These are phyloP conservation scores for Saccopteryx leptura DNA, from an alignment of 2,113 vertebrate species.

Conservation along the genomic window DNA sequence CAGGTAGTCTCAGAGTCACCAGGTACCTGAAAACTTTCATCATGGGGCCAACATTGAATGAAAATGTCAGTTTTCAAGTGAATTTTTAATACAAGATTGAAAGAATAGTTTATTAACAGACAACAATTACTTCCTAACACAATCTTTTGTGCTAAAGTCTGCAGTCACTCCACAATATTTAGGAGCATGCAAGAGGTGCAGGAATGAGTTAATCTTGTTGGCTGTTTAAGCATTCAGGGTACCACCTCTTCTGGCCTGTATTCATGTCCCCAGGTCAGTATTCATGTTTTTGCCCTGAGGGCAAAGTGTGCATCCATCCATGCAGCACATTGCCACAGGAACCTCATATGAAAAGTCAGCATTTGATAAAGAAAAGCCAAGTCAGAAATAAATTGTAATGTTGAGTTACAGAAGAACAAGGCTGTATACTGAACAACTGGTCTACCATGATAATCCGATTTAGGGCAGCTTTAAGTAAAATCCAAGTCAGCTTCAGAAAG, in stretches of 20 bases:
- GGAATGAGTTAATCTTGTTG: background rate
- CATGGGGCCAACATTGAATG: background rate
- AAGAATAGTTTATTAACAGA: constrained; percentile 10
- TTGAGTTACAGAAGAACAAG: constrained; percentile 80
- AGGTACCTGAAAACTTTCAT: constrained; percentile 13
- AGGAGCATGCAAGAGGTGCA: background rate
- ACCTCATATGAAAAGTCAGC: constrained; percentile 78
- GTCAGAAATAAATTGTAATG: constrained; percentile 85
- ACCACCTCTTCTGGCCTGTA: background rate
- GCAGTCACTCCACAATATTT: background rate
- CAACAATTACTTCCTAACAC: background rate
- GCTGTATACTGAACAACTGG: constrained; percentile 83
- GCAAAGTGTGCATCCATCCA: constrained; percentile 54
- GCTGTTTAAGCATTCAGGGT: accelerated
- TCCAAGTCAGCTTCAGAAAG: constrained; percentile 67
- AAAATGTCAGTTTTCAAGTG: constrained; percentile 8
- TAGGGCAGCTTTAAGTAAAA: constrained; percentile 77
- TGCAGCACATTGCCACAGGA: constrained; percentile 83
- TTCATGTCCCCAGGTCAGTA: background rate
- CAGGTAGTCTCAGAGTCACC: background rate
- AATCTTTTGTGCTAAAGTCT: constrained; percentile 32
- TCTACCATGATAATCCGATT: constrained; percentile 81
- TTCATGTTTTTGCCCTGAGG: constrained; percentile 59
- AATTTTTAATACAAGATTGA: constrained; percentile 49
- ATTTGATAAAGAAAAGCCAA: constrained; percentile 86